Evolutionary conservation across 2,113 vertebrate species (phyloP).

Genomic region (Caracal caracal): DNA sequence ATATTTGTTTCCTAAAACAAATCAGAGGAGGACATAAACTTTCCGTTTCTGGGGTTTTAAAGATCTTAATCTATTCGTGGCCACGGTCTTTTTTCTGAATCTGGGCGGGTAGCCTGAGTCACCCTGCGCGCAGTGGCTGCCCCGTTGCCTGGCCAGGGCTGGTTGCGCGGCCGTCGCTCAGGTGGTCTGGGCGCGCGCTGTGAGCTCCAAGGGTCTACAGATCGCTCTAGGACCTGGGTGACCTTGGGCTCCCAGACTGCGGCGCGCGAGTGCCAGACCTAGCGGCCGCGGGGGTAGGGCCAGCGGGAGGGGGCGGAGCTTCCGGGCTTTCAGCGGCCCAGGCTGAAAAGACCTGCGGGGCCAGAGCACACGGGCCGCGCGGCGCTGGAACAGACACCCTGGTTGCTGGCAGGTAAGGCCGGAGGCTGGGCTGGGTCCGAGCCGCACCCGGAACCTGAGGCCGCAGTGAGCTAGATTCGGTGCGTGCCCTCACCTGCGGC

Average conservation of each 20-base stretch:
- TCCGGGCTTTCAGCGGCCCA: rapidly evolving
- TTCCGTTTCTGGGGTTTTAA: background rate
- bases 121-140: too few relatives aligned
- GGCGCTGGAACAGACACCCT: rapidly evolving
- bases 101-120: too few relatives aligned
- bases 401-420: rapidly evolving
- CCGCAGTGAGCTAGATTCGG: background rate
- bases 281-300: background rate
- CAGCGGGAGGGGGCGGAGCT: background rate
- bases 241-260: rapidly evolving
- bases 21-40: background rate
- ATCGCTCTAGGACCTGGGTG: rapidly evolving
- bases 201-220: rapidly evolving
- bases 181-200: rapidly evolving
- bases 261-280: background rate
- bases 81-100: background rate
- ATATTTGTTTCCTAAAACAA: background rate
- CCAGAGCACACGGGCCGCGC: rapidly evolving
- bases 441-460: background rate
- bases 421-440: rapidly evolving
- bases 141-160: background rate
- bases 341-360: rapidly evolving
- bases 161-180: too few relatives aligned
- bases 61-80: background rate
- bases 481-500: background rate